Conservation (phyloP, 2,113 vertebrate genomes). For the Galemys pyrenaicus region DNA sequence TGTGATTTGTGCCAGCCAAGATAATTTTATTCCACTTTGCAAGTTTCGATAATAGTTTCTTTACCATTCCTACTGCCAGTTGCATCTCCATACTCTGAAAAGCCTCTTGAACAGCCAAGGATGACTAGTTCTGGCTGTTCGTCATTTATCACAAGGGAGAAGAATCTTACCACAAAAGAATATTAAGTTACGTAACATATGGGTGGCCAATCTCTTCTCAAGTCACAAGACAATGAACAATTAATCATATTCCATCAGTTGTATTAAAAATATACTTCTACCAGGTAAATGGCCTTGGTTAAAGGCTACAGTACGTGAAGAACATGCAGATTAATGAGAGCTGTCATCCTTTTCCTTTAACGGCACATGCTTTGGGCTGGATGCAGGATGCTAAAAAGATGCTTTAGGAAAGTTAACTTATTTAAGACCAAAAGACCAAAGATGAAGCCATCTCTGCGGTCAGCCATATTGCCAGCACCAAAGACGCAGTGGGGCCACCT, state of each 20-base stretch:
- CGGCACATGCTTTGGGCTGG: background rate
- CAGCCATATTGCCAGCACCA: background rate
- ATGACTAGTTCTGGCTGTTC: background rate
- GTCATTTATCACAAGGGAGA: background rate
- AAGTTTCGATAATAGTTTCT: background rate
- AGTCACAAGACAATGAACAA: background rate
- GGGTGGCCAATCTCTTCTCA: background rate
- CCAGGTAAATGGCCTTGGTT: background rate
- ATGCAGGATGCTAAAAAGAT: background rate
- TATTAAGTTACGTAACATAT: background rate
- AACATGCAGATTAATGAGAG: background rate
- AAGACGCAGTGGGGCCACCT: background rate
- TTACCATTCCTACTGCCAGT: background rate
- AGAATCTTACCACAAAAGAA: background rate
- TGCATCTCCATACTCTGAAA: slow-evolving; percentile 5
- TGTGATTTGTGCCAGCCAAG: slow-evolving; percentile 19
- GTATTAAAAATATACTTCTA: background rate
- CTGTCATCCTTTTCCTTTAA: background rate
- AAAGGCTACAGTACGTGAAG: background rate
- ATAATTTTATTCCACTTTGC: slow-evolving; percentile 56
- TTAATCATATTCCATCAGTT: background rate
- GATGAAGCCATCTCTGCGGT: background rate
- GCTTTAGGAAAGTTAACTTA: background rate
- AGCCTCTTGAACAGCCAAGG: background rate
- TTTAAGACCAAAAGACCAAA: background rate